Base-by-base conservation (phyloP, 2,113 vertebrate species). In the Oreochromis spilurus region DNA sequence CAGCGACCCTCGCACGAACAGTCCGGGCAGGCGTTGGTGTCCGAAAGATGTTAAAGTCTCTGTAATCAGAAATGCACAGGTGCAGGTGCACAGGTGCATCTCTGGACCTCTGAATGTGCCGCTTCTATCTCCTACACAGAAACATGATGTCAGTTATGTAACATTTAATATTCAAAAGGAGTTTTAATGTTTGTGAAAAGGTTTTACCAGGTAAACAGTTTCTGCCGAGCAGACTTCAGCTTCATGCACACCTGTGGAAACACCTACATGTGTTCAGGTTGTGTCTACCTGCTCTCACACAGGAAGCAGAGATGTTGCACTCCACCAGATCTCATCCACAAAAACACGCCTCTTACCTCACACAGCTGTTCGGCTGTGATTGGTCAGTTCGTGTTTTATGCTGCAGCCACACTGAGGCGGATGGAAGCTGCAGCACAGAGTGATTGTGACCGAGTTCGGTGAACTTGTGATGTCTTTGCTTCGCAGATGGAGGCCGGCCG, bases 141-240 rank as follows among this genome's bases (percentile, higher is more conserved):
- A 67, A 21, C 19, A 1, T 6, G 21, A 14, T 6, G 34, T 38
- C 60, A 13, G 0, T 16, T 16, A 9, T 58, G 60, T 17, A 9
- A 58, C 26, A 11, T 19, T 62, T 62, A 19, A 62, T 19, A 62
- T 62, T 62, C 0, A 2, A 62, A 62, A 34, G 6, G 31, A 34
- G 29, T 17, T 62, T 62, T 34, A 4, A 60, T 60, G 9, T 34
- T 60, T 0, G 55, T 16, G 4, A 16, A 58, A 58, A 58, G 0
- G 26, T 58, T 58, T 58, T 16, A 58, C 55, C 55, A 31, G 55
- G 55, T 58, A 57, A 9, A 52, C 48, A 17, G 55, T 58, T 9
- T 58, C 55, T 58, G 55, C 55, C 29, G 55, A 58, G 55, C 50
- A 17, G 17, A 10, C 26, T 55, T 60, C 58, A 62, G 58, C 29